Conservation (phyloP, 1,140 invertebrate species). For the Drosophila gunungcola region DNA sequence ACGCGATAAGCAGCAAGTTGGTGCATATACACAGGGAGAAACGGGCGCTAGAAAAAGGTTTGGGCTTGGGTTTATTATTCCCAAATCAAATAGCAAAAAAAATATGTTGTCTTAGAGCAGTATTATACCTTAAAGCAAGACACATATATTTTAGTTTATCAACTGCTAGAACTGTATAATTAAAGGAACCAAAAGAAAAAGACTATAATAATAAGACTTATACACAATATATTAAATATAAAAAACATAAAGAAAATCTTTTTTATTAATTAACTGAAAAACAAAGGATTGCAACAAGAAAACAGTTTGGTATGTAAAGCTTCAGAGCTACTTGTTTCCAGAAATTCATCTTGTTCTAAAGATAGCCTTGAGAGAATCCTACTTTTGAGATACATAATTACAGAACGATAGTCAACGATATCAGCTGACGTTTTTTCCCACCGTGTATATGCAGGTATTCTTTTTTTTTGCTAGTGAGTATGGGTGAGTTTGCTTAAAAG, state of each 20-base stretch:
- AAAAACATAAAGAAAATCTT: background rate
- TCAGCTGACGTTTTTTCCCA: constrained; percentile 24
- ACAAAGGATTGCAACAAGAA: too few relatives aligned
- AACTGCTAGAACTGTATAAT: constrained; percentile 1
- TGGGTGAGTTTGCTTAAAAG: constrained; percentile 41
- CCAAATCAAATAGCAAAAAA: background rate
- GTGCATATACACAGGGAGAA: constrained; percentile 15
- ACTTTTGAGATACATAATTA: background rate
- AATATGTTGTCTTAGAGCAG: background rate
- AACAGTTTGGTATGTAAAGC: too few relatives aligned
- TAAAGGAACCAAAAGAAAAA: background rate
- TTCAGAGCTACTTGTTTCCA: too few relatives aligned
- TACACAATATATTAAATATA: constrained; percentile 5
- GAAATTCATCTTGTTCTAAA: constrained; percentile 14
- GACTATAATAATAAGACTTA: constrained; percentile 11
- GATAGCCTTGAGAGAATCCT: background rate
- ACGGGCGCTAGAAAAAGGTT: background rate
- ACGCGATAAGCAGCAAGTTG: constrained; percentile 4
- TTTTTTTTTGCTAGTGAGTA: background rate
- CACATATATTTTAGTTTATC: background rate
- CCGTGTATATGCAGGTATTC: background rate
- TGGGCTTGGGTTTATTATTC: too few relatives aligned
- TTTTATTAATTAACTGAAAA: background rate
- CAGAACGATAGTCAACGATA: background rate
- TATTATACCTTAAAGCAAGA: background rate